phyloP scores from a whole-genome alignment of 1,140 invertebrate species.

The Augochlora pura region DNA sequence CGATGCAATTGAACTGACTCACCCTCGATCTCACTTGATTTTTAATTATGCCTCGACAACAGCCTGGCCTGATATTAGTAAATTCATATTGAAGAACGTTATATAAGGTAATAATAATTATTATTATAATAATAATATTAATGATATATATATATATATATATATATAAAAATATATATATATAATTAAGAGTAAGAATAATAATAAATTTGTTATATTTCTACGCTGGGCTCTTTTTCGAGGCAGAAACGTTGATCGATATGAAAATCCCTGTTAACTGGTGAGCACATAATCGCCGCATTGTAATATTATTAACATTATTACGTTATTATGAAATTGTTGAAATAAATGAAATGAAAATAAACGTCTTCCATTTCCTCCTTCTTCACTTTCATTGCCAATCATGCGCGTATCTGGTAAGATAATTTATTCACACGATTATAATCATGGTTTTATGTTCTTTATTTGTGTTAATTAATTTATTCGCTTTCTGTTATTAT shows the following conservation, averaged over 20 bases:
- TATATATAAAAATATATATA: slow-evolving; percentile 55
- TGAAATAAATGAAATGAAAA: slow-evolving; percentile 81
- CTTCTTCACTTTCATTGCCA: slow-evolving; percentile 37
- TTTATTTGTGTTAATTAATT: no score
- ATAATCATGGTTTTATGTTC: no score
- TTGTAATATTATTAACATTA: slow-evolving; percentile 80
- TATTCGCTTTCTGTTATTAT: no score
- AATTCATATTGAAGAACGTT: slow-evolving; percentile 75
- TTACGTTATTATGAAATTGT: slow-evolving; percentile 81
- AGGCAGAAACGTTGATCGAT: slow-evolving; percentile 79
- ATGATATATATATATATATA: slow-evolving; percentile 49
- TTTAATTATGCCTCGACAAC: slow-evolving; percentile 78
- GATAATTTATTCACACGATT: no score
- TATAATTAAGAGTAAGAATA: slow-evolving; percentile 59
- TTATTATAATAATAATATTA: slow-evolving; percentile 47
- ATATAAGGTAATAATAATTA: slow-evolving; percentile 57
- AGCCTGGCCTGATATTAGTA: slow-evolving; percentile 78
- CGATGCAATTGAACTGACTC: slow-evolving; percentile 73
- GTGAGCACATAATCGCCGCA: slow-evolving; percentile 79
- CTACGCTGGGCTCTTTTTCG: slow-evolving; percentile 79
- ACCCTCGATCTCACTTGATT: slow-evolving; percentile 75
- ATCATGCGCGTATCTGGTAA: background rate
- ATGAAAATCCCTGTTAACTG: slow-evolving; percentile 80
- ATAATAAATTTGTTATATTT: slow-evolving; percentile 79
- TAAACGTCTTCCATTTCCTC: slow-evolving; percentile 69